These are phyloP conservation scores for Stegodyphus dumicola DNA, from an alignment of 1,140 invertebrate genomes.

Conservation along the genomic window DNA sequence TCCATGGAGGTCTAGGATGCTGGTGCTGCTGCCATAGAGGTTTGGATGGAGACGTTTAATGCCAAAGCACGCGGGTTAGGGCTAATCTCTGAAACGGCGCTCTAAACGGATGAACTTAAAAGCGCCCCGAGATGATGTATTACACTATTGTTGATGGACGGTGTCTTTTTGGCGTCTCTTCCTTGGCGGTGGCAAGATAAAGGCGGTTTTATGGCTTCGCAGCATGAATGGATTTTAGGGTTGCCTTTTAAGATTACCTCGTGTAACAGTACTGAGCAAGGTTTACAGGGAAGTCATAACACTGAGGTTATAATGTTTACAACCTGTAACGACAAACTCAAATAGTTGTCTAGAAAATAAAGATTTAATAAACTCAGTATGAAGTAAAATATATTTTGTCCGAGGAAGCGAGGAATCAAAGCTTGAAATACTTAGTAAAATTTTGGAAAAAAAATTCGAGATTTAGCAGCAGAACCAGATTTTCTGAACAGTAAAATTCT, in stretches of 20 bases:
- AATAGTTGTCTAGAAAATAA: too few species aligned
- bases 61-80: neutral
- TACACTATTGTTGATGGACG: neutral
- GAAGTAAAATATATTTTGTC: too few species aligned
- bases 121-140: conserved; percentile 47
- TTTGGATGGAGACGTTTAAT: too few species aligned
- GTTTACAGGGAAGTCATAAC: neutral
- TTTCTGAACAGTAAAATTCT: too few species aligned
- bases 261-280: too few species aligned
- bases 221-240: neutral
- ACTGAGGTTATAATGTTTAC: too few species aligned
- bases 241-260: neutral
- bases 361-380: too few species aligned
- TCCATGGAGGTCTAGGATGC: neutral
- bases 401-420: too few species aligned
- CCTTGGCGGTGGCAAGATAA: neutral
- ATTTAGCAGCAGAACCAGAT: too few species aligned
- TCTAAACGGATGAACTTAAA: conserved; percentile 47
- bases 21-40: neutral
- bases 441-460: too few species aligned
- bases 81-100: conserved; percentile 58
- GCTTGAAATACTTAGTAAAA: too few species aligned
- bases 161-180: neutral
- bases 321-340: too few species aligned
- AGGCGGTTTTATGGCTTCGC: neutral